phyloP scores from a whole-genome alignment of 2,888 invertebrate species.

The Pterostichus niger region DNA sequence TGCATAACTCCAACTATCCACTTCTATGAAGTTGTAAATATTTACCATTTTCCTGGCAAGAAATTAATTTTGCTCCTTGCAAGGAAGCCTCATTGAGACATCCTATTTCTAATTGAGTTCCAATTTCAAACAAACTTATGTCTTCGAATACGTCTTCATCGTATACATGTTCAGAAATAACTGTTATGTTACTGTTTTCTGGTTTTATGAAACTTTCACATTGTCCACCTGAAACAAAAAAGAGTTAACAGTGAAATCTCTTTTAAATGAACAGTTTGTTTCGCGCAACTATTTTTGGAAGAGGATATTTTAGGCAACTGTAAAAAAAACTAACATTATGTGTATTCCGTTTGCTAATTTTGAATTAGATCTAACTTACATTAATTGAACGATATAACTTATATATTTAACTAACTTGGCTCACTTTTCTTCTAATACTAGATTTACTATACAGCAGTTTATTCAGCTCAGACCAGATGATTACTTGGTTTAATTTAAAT shows the following conservation, averaged over 20 bases:
- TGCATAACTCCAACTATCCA: no score
- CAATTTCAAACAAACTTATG: conserved; percentile 73
- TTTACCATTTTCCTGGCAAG: conserved; percentile 80
- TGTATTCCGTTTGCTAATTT: no score
- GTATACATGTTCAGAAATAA: conserved; percentile 71
- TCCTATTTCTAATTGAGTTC: conserved; percentile 79
- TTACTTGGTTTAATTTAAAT: no score
- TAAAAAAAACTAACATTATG: no score
- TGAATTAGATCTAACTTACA: no score
- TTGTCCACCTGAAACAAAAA: conserved; percentile 71
- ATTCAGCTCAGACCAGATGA: no score
- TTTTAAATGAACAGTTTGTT: background rate
- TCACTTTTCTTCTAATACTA: no score
- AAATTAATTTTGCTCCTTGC: conserved; percentile 77
- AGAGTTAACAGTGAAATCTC: conserved; percentile 53
- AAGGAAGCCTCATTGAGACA: conserved; percentile 77
- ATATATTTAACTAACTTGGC: no score
- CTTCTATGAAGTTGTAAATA: background rate
- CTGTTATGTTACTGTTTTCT: conserved; percentile 69
- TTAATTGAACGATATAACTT: no score
- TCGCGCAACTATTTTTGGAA: no score
- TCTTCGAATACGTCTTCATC: conserved; percentile 68
- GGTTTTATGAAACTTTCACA: conserved; percentile 72
- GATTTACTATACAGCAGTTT: no score
- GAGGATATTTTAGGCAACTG: no score